Evolutionary conservation across 2,797 vertebrate species (phyloP).

Genomic region (Siniperca undulata): DNA sequence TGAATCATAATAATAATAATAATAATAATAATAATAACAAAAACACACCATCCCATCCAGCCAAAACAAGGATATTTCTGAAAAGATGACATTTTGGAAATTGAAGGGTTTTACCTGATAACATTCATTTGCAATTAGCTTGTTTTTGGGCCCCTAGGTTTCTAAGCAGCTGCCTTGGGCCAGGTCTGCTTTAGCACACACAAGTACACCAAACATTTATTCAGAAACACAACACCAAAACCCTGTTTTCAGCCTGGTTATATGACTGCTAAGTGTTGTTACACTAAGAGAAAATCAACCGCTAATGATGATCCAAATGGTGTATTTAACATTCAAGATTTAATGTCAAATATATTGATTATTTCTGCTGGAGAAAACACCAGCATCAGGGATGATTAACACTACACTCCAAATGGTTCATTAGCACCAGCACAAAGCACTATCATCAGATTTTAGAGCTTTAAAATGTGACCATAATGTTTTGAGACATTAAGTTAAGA

Average conservation of each 20-base stretch:
- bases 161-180: background rate
- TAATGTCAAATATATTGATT: conserved; percentile 15
- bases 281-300: background rate
- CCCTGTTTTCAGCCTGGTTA: background rate
- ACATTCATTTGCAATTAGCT: background rate
- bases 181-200: no score
- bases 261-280: background rate
- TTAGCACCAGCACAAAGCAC: background rate
- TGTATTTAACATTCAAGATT: background rate
- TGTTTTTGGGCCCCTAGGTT: background rate
- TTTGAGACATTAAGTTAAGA: background rate
- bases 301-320: background rate
- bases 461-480: background rate
- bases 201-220: no score
- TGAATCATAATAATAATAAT: background rate
- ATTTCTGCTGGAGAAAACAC: background rate
- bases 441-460: background rate
- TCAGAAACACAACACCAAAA: background rate
- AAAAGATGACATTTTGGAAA: background rate
- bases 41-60: background rate
- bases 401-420: background rate
- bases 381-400: background rate
- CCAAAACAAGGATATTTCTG: background rate
- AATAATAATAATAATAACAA: background rate
- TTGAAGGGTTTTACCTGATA: background rate